A percentile compares a stretch with the other conserved stretches of the same genome.
Evolutionary conservation across 2,888 invertebrate species (phyloP).

Genomic region (Sussaba pulchella): DNA sequence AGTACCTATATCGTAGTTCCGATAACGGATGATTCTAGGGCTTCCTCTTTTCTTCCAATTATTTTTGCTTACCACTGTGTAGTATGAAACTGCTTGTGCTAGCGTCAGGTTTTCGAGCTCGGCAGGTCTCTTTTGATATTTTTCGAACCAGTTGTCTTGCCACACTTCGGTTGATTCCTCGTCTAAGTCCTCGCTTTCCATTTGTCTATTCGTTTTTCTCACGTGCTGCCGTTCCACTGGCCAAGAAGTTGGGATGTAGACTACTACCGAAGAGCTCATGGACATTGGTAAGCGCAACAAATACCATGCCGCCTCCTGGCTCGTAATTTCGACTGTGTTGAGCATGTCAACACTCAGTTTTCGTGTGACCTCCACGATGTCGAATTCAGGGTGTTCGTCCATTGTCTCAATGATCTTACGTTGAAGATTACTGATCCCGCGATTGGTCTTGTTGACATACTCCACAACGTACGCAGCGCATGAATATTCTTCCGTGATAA

Average conservation of each 20-base stretch:
- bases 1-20: conserved; percentile 78
- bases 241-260: conserved; percentile 69
- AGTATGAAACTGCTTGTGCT: conserved; percentile 70
- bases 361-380: conserved; percentile 71
- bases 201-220: conserved; percentile 76
- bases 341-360: conserved; percentile 74
- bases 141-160: conserved; percentile 81
- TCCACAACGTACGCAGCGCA: conserved; percentile 65
- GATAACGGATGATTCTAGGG: conserved; percentile 73
- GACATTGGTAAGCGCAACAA: conserved; percentile 82
- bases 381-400: conserved; percentile 76
- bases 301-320: conserved; percentile 83
- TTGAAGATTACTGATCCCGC: conserved; percentile 65
- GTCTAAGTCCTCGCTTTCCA: conserved; percentile 60
- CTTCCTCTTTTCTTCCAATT: conserved; percentile 54
- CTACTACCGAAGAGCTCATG: conserved; percentile 74
- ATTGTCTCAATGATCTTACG: conserved; percentile 53
- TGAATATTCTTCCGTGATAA: conserved; percentile 67
- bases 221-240: conserved; percentile 79
- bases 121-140: conserved; percentile 81
- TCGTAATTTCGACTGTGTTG: conserved; percentile 76
- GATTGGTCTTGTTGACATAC: conserved; percentile 67
- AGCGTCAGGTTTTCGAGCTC: conserved; percentile 70
- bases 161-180: conserved; percentile 75
- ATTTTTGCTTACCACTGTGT: too few relatives aligned